Evolutionary conservation across 37 sponge, comb jelly and placozoan genomes (phyloP).

Genomic region (Spongilla lacustris): DNA sequence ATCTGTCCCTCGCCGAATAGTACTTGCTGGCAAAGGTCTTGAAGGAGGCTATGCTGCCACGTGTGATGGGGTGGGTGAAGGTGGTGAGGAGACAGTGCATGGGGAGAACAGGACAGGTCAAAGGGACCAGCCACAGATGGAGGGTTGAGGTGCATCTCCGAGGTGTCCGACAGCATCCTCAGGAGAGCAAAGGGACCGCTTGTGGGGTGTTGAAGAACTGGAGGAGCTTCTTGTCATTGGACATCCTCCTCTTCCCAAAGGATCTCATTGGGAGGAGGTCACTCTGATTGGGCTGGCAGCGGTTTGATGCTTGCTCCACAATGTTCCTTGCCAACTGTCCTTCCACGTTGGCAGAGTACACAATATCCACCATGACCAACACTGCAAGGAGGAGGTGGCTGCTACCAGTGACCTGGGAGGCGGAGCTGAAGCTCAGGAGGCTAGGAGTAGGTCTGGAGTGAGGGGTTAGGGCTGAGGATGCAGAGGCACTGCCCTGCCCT

Average conservation of each 20-base stretch:
- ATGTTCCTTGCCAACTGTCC: constrained; percentile 48
- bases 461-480: constrained; percentile 24
- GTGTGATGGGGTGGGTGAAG: neutral
- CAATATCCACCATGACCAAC: constrained; percentile 77
- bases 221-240: neutral
- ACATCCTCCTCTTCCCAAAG: neutral
- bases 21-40: constrained; percentile 19
- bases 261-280: neutral
- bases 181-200: constrained; percentile 42
- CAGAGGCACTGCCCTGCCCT: neutral
- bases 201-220: constrained; percentile 1
- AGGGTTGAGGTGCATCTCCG: too few relatives aligned
- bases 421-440: neutral
- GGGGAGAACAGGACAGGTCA: constrained; percentile 36
- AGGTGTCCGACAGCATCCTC: constrained; percentile 32
- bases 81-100: constrained; percentile 55
- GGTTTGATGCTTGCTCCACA: constrained; percentile 43
- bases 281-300: constrained; percentile 6
- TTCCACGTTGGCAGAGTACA: constrained; percentile 44
- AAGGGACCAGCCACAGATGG: neutral
- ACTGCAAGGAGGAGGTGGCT: constrained; percentile 59
- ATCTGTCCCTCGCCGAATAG: constrained; percentile 23
- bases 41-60: neutral
- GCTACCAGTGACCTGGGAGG: neutral
- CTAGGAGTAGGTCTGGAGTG: neutral